These are phyloP conservation scores for Drosophila tripunctata DNA, from an alignment of 2,888 invertebrate genomes.

Conservation along the genomic window DNA sequence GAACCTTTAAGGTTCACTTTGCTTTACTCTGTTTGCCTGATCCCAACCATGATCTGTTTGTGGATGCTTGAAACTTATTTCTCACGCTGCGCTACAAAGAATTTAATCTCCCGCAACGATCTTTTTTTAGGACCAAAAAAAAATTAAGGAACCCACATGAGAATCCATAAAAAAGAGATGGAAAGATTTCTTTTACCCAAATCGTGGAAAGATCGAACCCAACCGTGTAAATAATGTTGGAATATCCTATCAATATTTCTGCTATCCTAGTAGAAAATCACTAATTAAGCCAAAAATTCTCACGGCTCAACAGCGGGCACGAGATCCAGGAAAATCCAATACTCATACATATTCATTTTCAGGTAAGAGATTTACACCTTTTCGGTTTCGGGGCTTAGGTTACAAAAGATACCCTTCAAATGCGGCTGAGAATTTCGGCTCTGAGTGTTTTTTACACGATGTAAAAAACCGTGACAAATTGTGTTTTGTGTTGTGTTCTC, in stretches of 20 bases:
- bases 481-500: background rate
- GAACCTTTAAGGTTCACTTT: background rate
- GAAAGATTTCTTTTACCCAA: slow-evolving; percentile 15
- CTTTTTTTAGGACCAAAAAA: slow-evolving; percentile 11
- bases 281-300: slow-evolving; percentile 54
- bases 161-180: slow-evolving; percentile 40
- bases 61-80: slow-evolving; percentile 4
- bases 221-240: slow-evolving; percentile 3
- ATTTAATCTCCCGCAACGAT: slow-evolving; percentile 30
- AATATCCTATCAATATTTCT: slow-evolving; percentile 24
- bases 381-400: background rate
- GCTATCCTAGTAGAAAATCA: slow-evolving; percentile 48
- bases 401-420: slow-evolving; percentile 5
- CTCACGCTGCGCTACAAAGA: slow-evolving; percentile 21
- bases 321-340: slow-evolving; percentile 15
- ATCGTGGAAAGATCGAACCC: slow-evolving; percentile 23
- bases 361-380: slow-evolving; percentile 12
- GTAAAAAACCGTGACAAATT: slow-evolving; percentile 11
- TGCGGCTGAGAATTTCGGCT: background rate
- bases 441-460: background rate
- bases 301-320: slow-evolving; percentile 34
- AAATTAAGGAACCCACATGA: slow-evolving; percentile 18
- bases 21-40: slow-evolving; percentile 22
- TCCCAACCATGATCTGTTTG: background rate
- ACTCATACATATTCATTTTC: slow-evolving; percentile 2